A percentile compares a stretch with the other conserved stretches of the same genome.
Evolutionary conservation across 2,113 vertebrate genomes (phyloP).

Genomic region (Cyprinodon tularosa): DNA sequence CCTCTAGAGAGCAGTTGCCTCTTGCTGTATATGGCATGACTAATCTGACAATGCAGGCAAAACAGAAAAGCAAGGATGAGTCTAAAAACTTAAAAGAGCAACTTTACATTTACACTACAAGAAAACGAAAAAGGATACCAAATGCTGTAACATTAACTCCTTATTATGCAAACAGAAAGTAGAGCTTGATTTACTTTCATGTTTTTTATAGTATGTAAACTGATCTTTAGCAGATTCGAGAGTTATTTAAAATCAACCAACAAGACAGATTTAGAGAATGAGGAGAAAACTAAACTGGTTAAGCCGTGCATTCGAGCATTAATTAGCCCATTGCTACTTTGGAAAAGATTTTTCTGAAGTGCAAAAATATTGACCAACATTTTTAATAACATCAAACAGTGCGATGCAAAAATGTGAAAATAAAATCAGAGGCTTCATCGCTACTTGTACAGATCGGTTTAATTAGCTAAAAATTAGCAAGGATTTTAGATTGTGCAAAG

Average conservation of each 20-base stretch:
- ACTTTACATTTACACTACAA: slow-evolving; percentile 59
- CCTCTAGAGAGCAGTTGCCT: slow-evolving; percentile 63
- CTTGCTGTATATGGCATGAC: slow-evolving; percentile 64
- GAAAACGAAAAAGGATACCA: slow-evolving; percentile 32
- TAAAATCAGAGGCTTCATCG: too few relatives aligned
- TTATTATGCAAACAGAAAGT: slow-evolving; percentile 24
- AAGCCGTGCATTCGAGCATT: too few relatives aligned
- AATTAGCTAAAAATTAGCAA: not conserved
- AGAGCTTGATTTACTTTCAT: not conserved
- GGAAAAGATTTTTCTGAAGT: too few relatives aligned
- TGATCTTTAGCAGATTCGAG: too few relatives aligned
- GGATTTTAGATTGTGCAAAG: not conserved
- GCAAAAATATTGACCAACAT: too few relatives aligned
- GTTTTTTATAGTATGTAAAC: too few relatives aligned
- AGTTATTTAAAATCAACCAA: too few relatives aligned
- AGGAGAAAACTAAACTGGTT: too few relatives aligned
- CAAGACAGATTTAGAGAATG: too few relatives aligned
- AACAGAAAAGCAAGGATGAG: slow-evolving; percentile 61
- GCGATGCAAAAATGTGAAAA: too few relatives aligned
- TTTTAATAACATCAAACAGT: too few relatives aligned
- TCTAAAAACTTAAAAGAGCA: slow-evolving; percentile 62
- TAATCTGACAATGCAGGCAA: slow-evolving; percentile 77
- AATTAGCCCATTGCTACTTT: too few relatives aligned
- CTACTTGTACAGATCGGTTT: not conserved
- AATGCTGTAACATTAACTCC: slow-evolving; percentile 17